phyloP scores from a whole-genome alignment of 2,113 vertebrate species.

The Neolamprologus falcicula region DNA sequence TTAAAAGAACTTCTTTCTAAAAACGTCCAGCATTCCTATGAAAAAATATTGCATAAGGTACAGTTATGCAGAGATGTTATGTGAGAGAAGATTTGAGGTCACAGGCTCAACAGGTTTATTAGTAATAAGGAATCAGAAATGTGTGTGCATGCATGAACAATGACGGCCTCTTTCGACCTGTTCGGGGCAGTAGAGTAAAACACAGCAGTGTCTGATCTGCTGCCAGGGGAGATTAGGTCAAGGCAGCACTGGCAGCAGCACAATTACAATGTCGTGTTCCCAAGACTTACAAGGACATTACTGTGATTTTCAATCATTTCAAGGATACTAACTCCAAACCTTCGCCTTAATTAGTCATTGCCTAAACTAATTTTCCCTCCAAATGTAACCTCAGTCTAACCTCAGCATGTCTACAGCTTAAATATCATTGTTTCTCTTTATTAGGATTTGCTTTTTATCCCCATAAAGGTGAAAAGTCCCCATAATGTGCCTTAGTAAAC shows the following conservation, averaged over 20 bases:
- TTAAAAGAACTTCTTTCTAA: background rate
- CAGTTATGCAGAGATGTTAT: background rate
- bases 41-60: background rate
- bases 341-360: background rate
- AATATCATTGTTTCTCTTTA: background rate
- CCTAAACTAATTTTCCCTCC: background rate
- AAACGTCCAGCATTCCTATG: background rate
- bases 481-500: background rate
- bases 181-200: background rate
- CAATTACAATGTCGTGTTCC: background rate
- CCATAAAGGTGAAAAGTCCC: background rate
- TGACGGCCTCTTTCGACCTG: slow-evolving; percentile 6
- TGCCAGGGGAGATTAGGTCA: slow-evolving; percentile 43
- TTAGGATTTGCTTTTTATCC: background rate
- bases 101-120: slow-evolving; percentile 1
- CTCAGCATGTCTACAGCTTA: background rate
- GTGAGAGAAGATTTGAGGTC: background rate
- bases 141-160: background rate
- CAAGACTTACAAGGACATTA: background rate
- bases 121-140: background rate
- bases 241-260: background rate
- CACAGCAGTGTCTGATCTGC: slow-evolving; percentile 10
- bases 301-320: background rate
- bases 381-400: background rate
- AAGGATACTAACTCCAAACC: background rate